Base-by-base conservation (phyloP, 2,797 vertebrate genomes). In the Pangasius krempfi region DNA sequence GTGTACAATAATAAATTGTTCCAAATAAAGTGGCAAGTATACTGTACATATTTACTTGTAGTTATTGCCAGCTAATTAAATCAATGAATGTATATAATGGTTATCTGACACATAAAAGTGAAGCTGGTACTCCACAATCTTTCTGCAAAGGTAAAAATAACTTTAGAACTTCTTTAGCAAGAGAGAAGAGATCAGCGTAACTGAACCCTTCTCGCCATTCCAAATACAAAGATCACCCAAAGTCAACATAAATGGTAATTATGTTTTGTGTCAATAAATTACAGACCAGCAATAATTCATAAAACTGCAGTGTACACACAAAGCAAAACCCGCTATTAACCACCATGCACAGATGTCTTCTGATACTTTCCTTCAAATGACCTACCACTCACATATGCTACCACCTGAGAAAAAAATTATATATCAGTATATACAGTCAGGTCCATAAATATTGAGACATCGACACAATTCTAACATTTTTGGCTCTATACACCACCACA, bases 191-290 rank as follows among this genome's bases (percentile, higher is more conserved):
- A n/a, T 44, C 54, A 85, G 40, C 12, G 12, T 16, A 70, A 84
- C 54, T 18, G 25, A 62, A 47, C 40, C 60, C 40, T 56, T 76
- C 27, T 37, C 60, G 47, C 20, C n/a, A 14, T 50, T 80, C 40
- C 76, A 30, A 86, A 89, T 52, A 73, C 40, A 75, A 82, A 89
- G 64, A 86, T 62, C 84, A 86, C 54, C 33, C 40, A 81, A 88
- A 70, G 78, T 79, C 84, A 89, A 64, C 54, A 73, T 75, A 76
- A 33, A 14, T 64, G 76, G 60, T 89, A 86, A 86, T 82, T 89
- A 73, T 58, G 58, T 82, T 86, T 86, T 50, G 84, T 86, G 64
- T 89, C 84, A 64, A 86, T 73, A 82, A 89, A 89, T 86, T 89
- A 89, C 44, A 89, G 88, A 30, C 84, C 56, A 52, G 66, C 80